These are phyloP conservation scores for Cecidostiba fungosa DNA, from an alignment of 2,888 invertebrate genomes.

Conservation along the genomic window DNA sequence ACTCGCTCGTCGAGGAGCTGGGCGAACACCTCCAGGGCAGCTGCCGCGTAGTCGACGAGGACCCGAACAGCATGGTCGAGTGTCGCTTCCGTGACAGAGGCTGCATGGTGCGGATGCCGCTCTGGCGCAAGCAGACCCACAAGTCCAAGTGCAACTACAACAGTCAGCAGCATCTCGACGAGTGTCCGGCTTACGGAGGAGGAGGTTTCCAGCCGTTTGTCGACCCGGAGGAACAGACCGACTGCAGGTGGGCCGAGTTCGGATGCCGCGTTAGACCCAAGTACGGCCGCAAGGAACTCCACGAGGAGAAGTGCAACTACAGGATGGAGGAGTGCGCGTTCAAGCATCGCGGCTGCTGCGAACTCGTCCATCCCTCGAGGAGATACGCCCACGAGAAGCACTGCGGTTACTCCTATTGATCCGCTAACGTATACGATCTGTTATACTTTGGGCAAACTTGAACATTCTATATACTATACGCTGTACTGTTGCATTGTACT, in stretches of 20 bases:
- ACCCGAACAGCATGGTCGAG: constrained; percentile 66
- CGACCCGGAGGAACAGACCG: constrained; percentile 66
- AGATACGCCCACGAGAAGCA: constrained; percentile 69
- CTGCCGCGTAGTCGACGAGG: constrained; percentile 43
- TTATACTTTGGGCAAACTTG: too few species aligned
- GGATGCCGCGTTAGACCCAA: constrained; percentile 73
- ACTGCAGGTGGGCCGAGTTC: constrained; percentile 71
- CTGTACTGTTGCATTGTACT: too few species aligned
- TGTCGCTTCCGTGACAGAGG: constrained; percentile 71
- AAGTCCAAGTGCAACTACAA: constrained; percentile 73
- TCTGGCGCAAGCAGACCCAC: constrained; percentile 69
- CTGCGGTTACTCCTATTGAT: constrained; percentile 67
- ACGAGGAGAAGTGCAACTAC: constrained; percentile 75
- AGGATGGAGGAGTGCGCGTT: constrained; percentile 66
- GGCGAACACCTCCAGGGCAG: background rate
- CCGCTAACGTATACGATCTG: too few species aligned
- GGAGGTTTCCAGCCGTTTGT: constrained; percentile 26
- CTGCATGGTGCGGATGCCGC: constrained; percentile 74
- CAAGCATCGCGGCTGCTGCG: constrained; percentile 68
- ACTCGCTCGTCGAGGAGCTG: background rate
- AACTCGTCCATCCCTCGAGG: constrained; percentile 63
- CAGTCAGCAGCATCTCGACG: constrained; percentile 63
- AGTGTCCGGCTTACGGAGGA: background rate
- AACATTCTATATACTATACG: too few species aligned
- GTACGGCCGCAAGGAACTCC: constrained; percentile 65